Percentiles rank a stretch among this genome's conserved stretches.
These are phyloP conservation scores for Sinocyclocheilus rhinocerous DNA, from an alignment of 2,113 vertebrate genomes.

Conservation along the genomic window DNA sequence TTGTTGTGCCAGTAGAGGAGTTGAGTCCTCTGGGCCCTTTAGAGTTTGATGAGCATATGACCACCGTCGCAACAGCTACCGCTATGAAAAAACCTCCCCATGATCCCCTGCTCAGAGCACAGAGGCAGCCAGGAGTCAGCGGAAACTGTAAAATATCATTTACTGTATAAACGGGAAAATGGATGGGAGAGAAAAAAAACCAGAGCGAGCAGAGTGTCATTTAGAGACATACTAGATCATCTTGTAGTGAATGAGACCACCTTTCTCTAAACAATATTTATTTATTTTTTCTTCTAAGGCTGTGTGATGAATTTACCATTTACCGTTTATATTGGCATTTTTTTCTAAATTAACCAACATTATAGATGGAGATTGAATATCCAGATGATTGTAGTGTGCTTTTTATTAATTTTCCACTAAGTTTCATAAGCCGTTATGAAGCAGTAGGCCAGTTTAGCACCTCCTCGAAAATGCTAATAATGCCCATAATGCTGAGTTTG, in stretches of 20 bases:
- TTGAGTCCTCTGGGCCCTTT: constrained; percentile 63
- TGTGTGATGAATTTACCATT: too few relatives aligned
- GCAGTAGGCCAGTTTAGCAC: too few relatives aligned
- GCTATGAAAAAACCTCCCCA: constrained; percentile 22
- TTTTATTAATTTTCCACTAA: too few relatives aligned
- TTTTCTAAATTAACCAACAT: not conserved
- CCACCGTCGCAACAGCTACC: constrained; percentile 20
- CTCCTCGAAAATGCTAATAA: too few relatives aligned
- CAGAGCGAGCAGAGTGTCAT: not conserved
- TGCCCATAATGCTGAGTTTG: too few relatives aligned
- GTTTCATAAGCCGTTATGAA: too few relatives aligned
- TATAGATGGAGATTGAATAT: not conserved
- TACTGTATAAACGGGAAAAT: constrained; percentile 15
- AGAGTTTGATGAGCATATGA: constrained; percentile 70
- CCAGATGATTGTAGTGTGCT: not conserved
- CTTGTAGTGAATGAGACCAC: not conserved
- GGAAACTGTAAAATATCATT: constrained; percentile 70
- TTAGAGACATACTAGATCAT: not conserved
- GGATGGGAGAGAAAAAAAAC: not conserved
- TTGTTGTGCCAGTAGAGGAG: constrained; percentile 71
- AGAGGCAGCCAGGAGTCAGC: constrained; percentile 57
- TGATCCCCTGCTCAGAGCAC: constrained; percentile 43
- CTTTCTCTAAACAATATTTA: not conserved
- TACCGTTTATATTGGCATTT: too few relatives aligned
- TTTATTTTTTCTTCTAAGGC: not conserved